phyloP scores from a whole-genome alignment of 2,888 invertebrate species.

The Ariolimax columbianus region DNA sequence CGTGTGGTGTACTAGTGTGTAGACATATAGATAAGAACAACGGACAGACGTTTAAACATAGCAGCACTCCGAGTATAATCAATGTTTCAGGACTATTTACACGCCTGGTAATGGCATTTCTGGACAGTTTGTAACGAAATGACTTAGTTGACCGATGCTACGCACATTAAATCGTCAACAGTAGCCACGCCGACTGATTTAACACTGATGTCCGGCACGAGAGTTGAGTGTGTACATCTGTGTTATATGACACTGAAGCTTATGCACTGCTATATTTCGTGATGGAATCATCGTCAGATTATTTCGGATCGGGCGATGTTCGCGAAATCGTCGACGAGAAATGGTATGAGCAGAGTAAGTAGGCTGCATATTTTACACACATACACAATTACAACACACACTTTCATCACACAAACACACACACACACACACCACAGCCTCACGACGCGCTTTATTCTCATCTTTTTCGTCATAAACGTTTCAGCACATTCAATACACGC shows the following conservation, averaged over 20 bases:
- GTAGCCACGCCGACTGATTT: neutral
- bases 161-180: neutral
- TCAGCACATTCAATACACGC: no score
- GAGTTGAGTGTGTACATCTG: no score
- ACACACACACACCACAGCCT: no score
- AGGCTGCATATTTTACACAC: no score
- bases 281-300: conserved; percentile 31
- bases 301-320: conserved; percentile 22
- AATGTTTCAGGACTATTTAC: neutral
- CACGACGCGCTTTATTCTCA: no score
- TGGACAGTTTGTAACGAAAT: neutral
- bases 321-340: conserved; percentile 59
- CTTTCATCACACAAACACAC: no score
- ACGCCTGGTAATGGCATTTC: neutral
- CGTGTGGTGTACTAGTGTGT: neutral
- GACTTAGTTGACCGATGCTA: neutral
- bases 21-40: neutral
- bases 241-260: neutral
- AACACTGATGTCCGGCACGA: neutral
- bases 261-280: neutral
- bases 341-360: conserved; percentile 68
- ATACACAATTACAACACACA: neutral
- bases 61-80: conserved; percentile 1
- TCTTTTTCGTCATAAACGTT: no score
- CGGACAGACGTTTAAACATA: neutral